These are phyloP conservation scores for Bos javanicus DNA, from an alignment of 2,113 vertebrate genomes.

Conservation along the genomic window DNA sequence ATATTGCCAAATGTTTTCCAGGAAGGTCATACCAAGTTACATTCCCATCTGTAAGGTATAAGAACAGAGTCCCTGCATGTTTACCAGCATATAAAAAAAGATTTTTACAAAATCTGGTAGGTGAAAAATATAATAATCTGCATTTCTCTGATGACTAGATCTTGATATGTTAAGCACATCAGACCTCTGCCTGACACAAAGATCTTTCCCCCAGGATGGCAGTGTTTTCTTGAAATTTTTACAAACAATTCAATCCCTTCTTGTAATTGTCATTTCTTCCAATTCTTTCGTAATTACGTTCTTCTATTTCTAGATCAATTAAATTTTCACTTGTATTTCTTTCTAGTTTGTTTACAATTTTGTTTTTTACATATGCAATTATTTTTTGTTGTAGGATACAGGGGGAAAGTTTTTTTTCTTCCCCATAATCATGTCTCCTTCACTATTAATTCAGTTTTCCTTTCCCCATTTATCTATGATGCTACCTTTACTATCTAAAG, in stretches of 20 bases:
- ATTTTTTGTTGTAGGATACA: not conserved
- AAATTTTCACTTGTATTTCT: not conserved
- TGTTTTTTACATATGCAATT: not conserved
- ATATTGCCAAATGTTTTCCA: not conserved
- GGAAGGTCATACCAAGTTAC: not conserved
- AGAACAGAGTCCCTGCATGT: not conserved
- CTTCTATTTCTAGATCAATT: not conserved
- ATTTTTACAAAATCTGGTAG: not conserved
- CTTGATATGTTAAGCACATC: not conserved
- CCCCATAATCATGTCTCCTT: not conserved
- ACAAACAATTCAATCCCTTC: not conserved
- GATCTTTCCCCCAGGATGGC: not conserved
- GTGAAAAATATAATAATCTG: slow-evolving; percentile 4
- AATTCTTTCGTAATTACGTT: not conserved
- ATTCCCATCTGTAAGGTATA: not conserved
- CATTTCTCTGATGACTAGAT: slow-evolving; percentile 1
- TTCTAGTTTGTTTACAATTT: not conserved
- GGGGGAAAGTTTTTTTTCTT: not conserved
- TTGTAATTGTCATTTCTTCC: not conserved
- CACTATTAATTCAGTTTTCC: not conserved
- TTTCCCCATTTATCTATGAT: not conserved
- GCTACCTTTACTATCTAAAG: not conserved
- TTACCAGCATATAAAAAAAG: not conserved
- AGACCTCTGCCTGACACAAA: not conserved
- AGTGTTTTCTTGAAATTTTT: not conserved